phyloP scores from a whole-genome alignment of 2,113 vertebrate species.

The Indicator indicator region DNA sequence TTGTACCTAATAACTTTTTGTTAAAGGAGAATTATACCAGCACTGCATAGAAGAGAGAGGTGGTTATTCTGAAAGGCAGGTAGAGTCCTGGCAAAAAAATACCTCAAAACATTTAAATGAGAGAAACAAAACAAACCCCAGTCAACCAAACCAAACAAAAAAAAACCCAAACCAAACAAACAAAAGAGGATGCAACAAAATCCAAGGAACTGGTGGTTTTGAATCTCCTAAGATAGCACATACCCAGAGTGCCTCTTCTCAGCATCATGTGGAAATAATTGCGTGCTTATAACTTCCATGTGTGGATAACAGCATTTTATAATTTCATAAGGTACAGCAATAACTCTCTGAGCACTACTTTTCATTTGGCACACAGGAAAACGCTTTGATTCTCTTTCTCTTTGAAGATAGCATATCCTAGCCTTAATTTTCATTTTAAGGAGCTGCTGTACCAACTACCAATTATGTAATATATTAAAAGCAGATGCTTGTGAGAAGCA shows the following conservation, averaged over 20 bases:
- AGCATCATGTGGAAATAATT: not conserved
- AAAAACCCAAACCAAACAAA: no score
- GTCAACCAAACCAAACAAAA: not conserved
- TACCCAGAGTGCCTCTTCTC: not conserved
- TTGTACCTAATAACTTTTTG: not conserved
- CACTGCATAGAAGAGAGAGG: not conserved
- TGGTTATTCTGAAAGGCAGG: not conserved
- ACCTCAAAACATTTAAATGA: not conserved
- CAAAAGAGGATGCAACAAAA: not conserved
- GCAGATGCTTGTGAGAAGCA: not conserved
- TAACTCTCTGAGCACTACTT: not conserved
- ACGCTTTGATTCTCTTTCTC: not conserved
- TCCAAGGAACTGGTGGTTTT: not conserved
- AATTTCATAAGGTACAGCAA: not conserved
- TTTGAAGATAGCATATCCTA: slow-evolving; percentile 1
- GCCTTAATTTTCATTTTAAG: not conserved
- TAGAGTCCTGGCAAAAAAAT: not conserved
- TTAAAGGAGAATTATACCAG: not conserved
- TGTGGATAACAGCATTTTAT: not conserved
- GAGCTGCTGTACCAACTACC: not conserved
- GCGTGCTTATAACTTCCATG: not conserved
- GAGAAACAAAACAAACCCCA: not conserved
- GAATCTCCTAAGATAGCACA: not conserved
- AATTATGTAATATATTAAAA: not conserved
- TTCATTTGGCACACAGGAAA: not conserved